Evolutionary conservation across 1,140 invertebrate species (phyloP).

Genomic region (Tyrophagus putrescentiae): DNA sequence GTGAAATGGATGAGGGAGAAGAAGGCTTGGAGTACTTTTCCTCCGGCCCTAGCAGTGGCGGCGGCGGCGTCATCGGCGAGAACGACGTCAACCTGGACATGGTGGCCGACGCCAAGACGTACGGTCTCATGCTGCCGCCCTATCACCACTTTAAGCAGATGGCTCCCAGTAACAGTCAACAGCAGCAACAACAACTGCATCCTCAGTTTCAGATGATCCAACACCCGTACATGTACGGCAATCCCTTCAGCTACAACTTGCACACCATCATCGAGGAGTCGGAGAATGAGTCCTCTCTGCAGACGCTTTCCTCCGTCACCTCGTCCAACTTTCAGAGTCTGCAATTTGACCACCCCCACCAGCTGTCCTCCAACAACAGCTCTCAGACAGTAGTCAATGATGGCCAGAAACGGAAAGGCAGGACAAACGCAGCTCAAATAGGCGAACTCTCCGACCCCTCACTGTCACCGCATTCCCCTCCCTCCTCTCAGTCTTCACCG

Average conservation of each 20-base stretch:
- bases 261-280: constrained; percentile 4
- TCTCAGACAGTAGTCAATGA: background rate
- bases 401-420: no score
- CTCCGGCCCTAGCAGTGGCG: background rate
- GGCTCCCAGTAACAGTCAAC: background rate
- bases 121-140: constrained; percentile 3
- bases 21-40: no score
- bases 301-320: background rate
- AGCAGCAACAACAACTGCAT: background rate
- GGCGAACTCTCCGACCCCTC: no score
- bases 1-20: no score
- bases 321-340: background rate
- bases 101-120: background rate
- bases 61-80: background rate
- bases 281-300: constrained; percentile 2
- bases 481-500: no score
- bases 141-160: background rate
- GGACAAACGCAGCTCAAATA: no score
- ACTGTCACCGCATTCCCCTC: no score
- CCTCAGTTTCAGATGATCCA: background rate
- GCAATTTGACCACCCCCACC: background rate
- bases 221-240: constrained; percentile 9
- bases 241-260: background rate
- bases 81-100: background rate
- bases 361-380: background rate